Conservation (phyloP, 2,113 vertebrate species). For the Bambusicola thoracicus region DNA sequence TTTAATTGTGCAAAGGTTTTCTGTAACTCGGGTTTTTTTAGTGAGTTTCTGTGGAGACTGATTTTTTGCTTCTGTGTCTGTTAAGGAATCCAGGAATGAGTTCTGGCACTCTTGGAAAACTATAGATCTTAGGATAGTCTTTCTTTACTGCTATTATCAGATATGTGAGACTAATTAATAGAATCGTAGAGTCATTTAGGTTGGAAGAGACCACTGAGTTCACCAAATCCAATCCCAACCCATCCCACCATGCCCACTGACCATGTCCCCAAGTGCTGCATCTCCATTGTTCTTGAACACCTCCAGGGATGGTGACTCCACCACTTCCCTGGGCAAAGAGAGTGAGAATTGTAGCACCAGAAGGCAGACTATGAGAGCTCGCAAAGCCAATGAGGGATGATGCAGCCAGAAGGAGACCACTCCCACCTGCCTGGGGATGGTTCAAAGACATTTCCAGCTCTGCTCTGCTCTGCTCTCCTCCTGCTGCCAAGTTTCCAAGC, state of each 20-base stretch:
- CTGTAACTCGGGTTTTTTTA: background rate
- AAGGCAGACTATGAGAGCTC: background rate
- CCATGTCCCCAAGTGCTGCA: too few species aligned
- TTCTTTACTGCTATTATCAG: fast-evolving
- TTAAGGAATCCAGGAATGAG: background rate
- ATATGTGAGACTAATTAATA: background rate
- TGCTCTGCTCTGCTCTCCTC: background rate
- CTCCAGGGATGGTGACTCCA: too few species aligned
- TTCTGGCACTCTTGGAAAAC: background rate
- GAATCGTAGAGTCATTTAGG: too few species aligned
- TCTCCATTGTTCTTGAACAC: too few species aligned
- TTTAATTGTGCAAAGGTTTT: background rate
- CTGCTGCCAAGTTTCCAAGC: background rate
- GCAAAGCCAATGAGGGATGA: background rate
- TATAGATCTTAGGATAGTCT: background rate
- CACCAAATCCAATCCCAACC: too few species aligned
- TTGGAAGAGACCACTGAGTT: too few species aligned
- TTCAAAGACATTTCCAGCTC: background rate
- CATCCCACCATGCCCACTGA: too few species aligned
- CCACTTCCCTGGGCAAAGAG: background rate
- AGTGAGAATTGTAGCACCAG: background rate
- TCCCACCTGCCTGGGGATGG: background rate
- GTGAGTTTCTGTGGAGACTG: background rate
- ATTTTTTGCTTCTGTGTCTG: background rate
- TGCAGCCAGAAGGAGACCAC: background rate